Evolutionary conservation across 2,888 invertebrate genomes (phyloP), one percentile per base, ranked within the genome.

Genomic region (Chironomus riparius): DNA sequence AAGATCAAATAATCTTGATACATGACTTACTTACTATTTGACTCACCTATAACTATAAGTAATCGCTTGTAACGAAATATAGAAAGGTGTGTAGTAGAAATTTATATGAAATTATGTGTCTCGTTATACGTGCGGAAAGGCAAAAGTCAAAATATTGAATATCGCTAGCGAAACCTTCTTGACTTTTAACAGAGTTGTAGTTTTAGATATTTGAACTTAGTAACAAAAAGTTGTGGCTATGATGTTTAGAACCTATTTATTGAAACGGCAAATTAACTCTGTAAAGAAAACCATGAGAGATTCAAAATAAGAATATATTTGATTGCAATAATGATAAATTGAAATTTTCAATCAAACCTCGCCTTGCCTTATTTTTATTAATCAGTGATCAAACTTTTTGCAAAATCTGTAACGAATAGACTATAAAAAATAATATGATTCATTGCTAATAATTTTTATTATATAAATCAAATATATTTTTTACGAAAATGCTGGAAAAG

Each of bases 1-100:
- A 38, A 73, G 72, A 73, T 73, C 72, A 38, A 38, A 62, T 62
- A 62, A 62, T 13, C 28, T 73, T 73, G 72, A 73, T 73, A 73
- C 61, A 22, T 68, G 56, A 15, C 15, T 56, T 65, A 15, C 15
- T 56, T 65, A 65, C 24, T 65, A 65, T 22, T 38, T 38, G 38
- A 65, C 65, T 24, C 21, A 13, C 18, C 65, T 24, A 56, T 56
- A 18, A 56, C 65, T 24, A 65, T 65, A 24, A 65, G 21, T 65
- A 13, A 65, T 65, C 13, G 65, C 56, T 56, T 56, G 15, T 56
- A 15, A 18, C 38, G 38, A 38, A 38, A 38, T 13, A 24, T 65
- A 21, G 12, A 65, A 24, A 24, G 13, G 22, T 22, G 65, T 21
- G 22, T 18, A 15, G 21, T 18, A 62, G 18, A 18, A 22, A 18